These are phyloP conservation scores for Okamejei kenojei DNA, from an alignment of 2,797 vertebrate genomes.

Conservation along the genomic window DNA sequence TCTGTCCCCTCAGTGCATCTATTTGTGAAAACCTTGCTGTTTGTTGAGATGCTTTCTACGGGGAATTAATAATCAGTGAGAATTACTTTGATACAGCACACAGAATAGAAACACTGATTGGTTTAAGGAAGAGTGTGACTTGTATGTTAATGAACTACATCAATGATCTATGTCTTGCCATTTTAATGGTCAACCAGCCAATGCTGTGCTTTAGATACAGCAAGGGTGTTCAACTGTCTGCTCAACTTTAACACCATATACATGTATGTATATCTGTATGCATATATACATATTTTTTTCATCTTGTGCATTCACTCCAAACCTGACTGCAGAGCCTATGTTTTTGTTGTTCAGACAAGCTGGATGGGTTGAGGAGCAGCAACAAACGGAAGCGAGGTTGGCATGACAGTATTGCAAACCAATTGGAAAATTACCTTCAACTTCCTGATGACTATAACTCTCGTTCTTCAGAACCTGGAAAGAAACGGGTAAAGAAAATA, in stretches of 20 bases:
- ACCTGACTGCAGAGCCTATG: conserved; percentile 53
- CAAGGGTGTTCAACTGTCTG: conserved; percentile 8
- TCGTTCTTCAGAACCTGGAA: conserved; percentile 88
- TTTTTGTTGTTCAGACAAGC: conserved; percentile 78
- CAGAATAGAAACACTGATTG: background rate
- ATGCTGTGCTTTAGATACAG: conserved; percentile 26
- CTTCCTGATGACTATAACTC: conserved; percentile 95
- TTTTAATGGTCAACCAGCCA: background rate
- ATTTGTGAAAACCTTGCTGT: background rate
- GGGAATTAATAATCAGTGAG: background rate
- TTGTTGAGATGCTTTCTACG: background rate
- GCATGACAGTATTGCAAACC: conserved; percentile 66
- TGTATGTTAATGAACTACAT: background rate
- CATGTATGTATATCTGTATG: conserved; percentile 31
- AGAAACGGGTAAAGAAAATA: conserved; percentile 81
- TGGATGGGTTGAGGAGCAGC: conserved; percentile 84
- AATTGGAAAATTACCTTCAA: conserved; percentile 91
- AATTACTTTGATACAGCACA: background rate
- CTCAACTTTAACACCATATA: conserved; percentile 20
- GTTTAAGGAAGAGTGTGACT: background rate
- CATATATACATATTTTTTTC: conserved; percentile 1
- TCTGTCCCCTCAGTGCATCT: background rate
- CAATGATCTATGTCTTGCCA: background rate
- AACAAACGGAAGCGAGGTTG: conserved; percentile 88
- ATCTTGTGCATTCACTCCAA: background rate